Percentiles rank a stretch among this genome's conserved stretches.
phyloP scores from a whole-genome alignment of 2,888 invertebrate species.

The Sabellastarte sp. region DNA sequence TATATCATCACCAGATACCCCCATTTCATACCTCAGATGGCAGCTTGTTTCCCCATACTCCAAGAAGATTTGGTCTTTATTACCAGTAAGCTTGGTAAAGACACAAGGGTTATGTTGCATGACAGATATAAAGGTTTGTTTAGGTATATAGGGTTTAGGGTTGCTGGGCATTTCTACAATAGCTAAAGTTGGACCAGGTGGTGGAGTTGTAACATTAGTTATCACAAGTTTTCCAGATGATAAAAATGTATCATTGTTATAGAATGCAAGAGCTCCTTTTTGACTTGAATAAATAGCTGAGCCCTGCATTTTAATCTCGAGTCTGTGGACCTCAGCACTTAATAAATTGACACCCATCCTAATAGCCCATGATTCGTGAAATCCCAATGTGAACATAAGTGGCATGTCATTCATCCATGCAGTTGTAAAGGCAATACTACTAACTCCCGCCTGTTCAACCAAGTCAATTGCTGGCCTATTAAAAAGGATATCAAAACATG shows the following conservation, averaged over 20 bases:
- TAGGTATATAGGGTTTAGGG: no score
- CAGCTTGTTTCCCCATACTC: conserved; percentile 39
- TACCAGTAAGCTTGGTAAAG: no score
- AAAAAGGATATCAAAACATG: conserved; percentile 82
- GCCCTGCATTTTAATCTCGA: conserved; percentile 64
- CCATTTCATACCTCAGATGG: neutral
- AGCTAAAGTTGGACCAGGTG: neutral
- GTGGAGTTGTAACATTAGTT: neutral
- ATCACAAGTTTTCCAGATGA: conserved; percentile 5
- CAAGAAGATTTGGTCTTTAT: conserved; percentile 25
- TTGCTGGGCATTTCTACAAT: neutral
- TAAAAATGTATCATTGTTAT: neutral
- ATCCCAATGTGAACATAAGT: conserved; percentile 32
- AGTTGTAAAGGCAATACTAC: neutral
- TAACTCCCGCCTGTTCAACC: conserved; percentile 66
- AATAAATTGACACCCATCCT: conserved; percentile 71
- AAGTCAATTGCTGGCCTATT: conserved; percentile 69
- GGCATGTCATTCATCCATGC: conserved; percentile 7
- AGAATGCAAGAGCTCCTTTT: conserved; percentile 21
- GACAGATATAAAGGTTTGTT: conserved; percentile 17
- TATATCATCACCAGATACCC: conserved; percentile 8
- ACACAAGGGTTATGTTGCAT: neutral
- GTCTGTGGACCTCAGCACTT: conserved; percentile 71
- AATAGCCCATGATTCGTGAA: conserved; percentile 72
- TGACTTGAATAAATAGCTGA: conserved; percentile 68